phyloP scores from a whole-genome alignment of 1,140 invertebrate species.

The Ceratosolen solmsi region DNA sequence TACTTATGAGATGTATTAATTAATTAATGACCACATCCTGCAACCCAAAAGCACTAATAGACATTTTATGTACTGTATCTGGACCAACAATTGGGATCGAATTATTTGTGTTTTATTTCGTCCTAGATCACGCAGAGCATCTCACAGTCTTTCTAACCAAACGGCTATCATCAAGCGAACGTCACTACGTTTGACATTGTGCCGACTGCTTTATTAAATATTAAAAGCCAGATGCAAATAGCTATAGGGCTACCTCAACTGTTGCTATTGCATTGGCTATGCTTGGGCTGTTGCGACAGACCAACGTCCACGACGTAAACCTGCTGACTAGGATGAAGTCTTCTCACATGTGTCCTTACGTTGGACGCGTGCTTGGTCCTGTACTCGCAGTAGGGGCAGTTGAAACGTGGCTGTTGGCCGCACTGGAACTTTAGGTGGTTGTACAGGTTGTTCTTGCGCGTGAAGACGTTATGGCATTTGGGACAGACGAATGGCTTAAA shows the following conservation, averaged over 20 bases:
- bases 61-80: too few relatives aligned
- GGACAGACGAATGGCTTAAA: slow-evolving; percentile 65
- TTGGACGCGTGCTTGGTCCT: slow-evolving; percentile 72
- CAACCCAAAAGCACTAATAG: too few relatives aligned
- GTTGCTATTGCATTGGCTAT: not conserved
- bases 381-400: slow-evolving; percentile 75
- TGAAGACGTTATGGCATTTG: slow-evolving; percentile 76
- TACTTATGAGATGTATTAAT: too few relatives aligned
- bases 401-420: slow-evolving; percentile 76
- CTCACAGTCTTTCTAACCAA: too few relatives aligned
- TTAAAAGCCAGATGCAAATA: too few relatives aligned
- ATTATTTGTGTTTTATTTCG: too few relatives aligned
- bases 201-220: too few relatives aligned
- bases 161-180: too few relatives aligned
- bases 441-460: slow-evolving; percentile 77
- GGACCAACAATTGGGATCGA: too few relatives aligned
- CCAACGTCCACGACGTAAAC: slow-evolving; percentile 57
- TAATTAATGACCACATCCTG: too few relatives aligned
- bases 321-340: slow-evolving; percentile 53
- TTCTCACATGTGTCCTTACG: slow-evolving; percentile 67
- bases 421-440: slow-evolving; percentile 77
- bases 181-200: too few relatives aligned
- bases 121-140: too few relatives aligned
- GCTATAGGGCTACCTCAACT: not conserved
- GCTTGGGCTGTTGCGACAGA: not conserved